Percentiles rank a stretch among this genome's conserved stretches.
These are phyloP conservation scores for Trematomus bernacchii DNA, from an alignment of 2,797 vertebrate species.

Conservation along the genomic window DNA sequence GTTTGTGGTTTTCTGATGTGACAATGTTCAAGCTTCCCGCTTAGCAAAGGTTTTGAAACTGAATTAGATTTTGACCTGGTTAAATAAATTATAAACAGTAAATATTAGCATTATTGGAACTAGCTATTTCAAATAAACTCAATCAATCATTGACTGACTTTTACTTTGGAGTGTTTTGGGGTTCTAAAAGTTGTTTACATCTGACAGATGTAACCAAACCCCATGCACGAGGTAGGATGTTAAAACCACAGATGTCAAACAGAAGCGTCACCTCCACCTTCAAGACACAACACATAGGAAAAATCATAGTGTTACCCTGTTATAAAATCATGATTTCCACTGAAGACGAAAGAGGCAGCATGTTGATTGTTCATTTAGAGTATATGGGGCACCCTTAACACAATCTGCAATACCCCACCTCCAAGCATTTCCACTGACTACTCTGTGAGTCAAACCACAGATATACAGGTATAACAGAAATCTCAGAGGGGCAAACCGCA, in stretches of 20 bases:
- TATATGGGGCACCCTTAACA: background rate
- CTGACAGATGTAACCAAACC: conserved; percentile 9
- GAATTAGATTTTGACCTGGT: no score
- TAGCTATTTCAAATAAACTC: background rate
- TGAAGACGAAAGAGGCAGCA: background rate
- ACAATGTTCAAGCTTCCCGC: no score
- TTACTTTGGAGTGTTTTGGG: background rate
- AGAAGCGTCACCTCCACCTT: background rate
- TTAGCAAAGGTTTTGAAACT: no score
- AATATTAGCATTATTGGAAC: no score
- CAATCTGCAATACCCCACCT: conserved; percentile 24
- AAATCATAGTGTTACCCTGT: conserved; percentile 26
- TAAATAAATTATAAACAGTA: no score
- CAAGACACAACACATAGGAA: conserved; percentile 50
- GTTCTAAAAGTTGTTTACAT: conserved; percentile 30
- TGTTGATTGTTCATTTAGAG: conserved; percentile 31
- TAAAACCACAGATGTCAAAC: conserved; percentile 39
- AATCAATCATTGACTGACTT: background rate
- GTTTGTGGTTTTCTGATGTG: no score
- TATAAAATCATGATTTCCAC: conserved; percentile 44
- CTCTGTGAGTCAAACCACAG: conserved; percentile 35
- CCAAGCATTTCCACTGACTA: conserved; percentile 37
- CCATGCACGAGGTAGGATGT: background rate
- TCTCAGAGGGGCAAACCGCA: background rate
- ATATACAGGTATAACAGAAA: conserved; percentile 17